These are phyloP conservation scores for Trinectes maculatus DNA, from an alignment of 2,113 vertebrate genomes.

Conservation along the genomic window DNA sequence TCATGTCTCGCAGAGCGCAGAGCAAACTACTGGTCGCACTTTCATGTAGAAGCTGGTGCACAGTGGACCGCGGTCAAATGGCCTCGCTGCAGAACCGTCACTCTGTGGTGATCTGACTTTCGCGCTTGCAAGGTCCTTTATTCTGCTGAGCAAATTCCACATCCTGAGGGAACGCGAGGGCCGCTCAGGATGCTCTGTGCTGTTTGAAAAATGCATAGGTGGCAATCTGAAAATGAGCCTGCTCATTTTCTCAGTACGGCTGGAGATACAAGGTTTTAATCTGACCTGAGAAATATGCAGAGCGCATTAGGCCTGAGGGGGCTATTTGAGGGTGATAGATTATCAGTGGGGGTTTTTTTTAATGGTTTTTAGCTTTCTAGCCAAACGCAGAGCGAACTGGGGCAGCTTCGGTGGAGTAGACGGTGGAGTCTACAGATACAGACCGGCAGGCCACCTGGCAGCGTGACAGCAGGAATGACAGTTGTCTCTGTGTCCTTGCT, in stretches of 20 bases:
- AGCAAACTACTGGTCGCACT: conserved; percentile 25
- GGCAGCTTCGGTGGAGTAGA: conserved; percentile 23
- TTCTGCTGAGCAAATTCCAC: conserved; percentile 49
- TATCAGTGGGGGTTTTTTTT: conserved; percentile 17
- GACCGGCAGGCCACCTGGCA: conserved; percentile 29
- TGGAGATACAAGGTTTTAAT: conserved; percentile 39
- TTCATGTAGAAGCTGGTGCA: conserved; percentile 1
- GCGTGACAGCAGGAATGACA: conserved; percentile 47
- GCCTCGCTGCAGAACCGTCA: conserved; percentile 20
- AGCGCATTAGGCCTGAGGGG: conserved; percentile 31
- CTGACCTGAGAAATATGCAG: conserved; percentile 43
- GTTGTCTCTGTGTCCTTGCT: conserved; percentile 44
- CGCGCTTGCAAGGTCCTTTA: conserved; percentile 30
- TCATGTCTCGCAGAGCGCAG: conserved; percentile 39
- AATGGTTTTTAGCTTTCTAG: conserved; percentile 36
- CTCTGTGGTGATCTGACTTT: conserved; percentile 24
- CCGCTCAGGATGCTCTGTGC: conserved; percentile 26
- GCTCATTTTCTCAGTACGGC: conserved; percentile 26
- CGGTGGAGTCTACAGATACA: neutral
- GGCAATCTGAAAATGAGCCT: conserved; percentile 36
- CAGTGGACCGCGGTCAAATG: conserved; percentile 17
- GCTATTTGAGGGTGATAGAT: conserved; percentile 58
- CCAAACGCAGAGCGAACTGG: conserved; percentile 32
- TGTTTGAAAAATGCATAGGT: conserved; percentile 41
- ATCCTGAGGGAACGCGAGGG: neutral